Conservation (phyloP, 2,113 vertebrate species). For the Aegotheles bennettii region DNA sequence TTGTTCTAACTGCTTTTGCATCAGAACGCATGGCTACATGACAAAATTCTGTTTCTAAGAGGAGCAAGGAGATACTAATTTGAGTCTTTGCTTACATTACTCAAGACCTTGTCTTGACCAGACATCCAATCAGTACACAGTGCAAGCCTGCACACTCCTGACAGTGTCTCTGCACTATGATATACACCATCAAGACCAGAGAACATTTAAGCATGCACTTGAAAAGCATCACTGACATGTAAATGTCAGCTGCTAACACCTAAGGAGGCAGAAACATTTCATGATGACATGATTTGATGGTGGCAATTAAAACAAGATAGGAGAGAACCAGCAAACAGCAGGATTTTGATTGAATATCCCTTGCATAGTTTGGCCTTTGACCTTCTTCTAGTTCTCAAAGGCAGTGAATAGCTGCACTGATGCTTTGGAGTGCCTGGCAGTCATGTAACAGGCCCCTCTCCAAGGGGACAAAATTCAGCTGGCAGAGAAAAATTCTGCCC, state of each 20-base stretch:
- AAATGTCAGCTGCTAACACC: not conserved
- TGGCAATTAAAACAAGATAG: not conserved
- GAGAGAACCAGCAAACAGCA: not conserved
- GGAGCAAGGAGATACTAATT: not conserved
- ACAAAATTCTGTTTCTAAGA: not conserved
- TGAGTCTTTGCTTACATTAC: not conserved
- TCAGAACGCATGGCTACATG: not conserved
- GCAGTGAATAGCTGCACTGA: not conserved
- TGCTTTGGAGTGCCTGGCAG: not conserved
- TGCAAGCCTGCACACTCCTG: accelerated
- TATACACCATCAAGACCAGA: not conserved
- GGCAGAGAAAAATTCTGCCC: not conserved
- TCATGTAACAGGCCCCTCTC: not conserved
- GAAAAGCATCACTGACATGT: accelerated
- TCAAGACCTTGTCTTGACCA: not conserved
- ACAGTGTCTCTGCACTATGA: not conserved
- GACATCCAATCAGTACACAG: not conserved
- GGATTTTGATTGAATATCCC: not conserved
- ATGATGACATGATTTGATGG: accelerated
- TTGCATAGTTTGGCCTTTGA: not conserved
- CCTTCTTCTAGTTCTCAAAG: not conserved
- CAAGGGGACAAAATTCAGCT: not conserved
- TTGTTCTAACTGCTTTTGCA: not conserved
- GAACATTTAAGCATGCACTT: not conserved
- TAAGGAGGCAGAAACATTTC: not conserved